Evolutionary conservation across 2,888 invertebrate genomes (phyloP), one percentile per base, ranked within the genome.

Genomic region (Zaprionus obscuricornis): DNA sequence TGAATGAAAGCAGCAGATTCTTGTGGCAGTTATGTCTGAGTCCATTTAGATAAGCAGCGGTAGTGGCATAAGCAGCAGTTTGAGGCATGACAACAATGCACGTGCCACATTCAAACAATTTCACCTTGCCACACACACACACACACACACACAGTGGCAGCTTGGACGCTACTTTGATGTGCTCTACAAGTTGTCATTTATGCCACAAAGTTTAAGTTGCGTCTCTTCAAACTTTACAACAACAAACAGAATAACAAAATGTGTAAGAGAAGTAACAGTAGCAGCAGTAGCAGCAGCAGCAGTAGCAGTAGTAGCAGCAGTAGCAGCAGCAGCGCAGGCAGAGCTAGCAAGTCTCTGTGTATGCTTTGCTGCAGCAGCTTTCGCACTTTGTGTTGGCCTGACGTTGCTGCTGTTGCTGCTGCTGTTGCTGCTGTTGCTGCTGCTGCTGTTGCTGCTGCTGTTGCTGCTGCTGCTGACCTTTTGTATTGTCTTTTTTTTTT

Each of bases 41-140:
- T 26, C 47, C 56, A 57, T 62, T 71, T 46, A 72, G 70, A 70
- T 72, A 71, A 70, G 69, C 60, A 46, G 10, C 56, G 8, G 33
- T 39, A 36, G 39, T 45, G 52, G n/a, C n/a, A n/a, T n/a, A n/a
- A n/a, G n/a, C n/a, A 39, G 14, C 10, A 10, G 37, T 8, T 18
- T 43, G 22, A 49, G 58, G 34, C 43, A 46, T 47, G 31, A 52
- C 45, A 63, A 60, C 58, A 55, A 59, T 55, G 43, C 57, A 63
- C 65, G 70, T 70, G 65, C 46, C 51, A n/a, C n/a, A 43, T 36
- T 18, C 55, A 16, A 45, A 26, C 16, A 31, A 33, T n/a, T n/a
- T n/a, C n/a, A n/a, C 45, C 66, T 46, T 49, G 31, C 20, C 62
- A 26, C 40, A 46, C 39, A 42, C 34, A 37, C 24, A 24, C 18